These are phyloP conservation scores for Bombus sylvicola DNA, from an alignment of 1,140 invertebrate species.

Conservation along the genomic window DNA sequence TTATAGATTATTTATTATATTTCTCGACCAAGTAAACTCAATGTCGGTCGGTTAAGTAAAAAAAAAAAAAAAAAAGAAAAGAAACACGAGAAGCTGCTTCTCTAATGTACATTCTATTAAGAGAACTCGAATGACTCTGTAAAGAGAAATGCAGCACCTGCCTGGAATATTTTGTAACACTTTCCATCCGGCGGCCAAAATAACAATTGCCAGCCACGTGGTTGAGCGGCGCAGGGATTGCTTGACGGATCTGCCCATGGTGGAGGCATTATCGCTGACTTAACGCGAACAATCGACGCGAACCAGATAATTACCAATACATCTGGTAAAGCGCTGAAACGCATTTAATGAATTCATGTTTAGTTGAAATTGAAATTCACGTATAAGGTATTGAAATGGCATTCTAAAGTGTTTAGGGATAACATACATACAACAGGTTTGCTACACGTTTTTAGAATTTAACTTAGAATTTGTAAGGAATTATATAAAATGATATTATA, in stretches of 20 bases:
- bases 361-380: background rate
- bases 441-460: no score
- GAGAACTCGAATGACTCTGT: background rate
- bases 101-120: slow-evolving; percentile 9
- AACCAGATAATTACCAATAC: slow-evolving; percentile 65
- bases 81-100: background rate
- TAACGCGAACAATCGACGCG: slow-evolving; percentile 57
- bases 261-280: slow-evolving; percentile 88
- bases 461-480: no score
- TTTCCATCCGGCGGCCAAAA: slow-evolving; percentile 92
- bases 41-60: background rate
- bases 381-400: background rate
- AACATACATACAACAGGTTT: no score
- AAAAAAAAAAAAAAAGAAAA: background rate
- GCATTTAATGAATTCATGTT: background rate
- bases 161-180: slow-evolving; percentile 93
- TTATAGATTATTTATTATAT: no score
- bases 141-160: slow-evolving; percentile 72
- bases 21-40: no score
- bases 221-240: slow-evolving; percentile 91
- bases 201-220: slow-evolving; percentile 91
- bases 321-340: slow-evolving; percentile 71
- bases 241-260: slow-evolving; percentile 91
- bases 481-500: background rate
- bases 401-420: background rate